Conservation (phyloP, 2,113 vertebrate genomes). For the Actenoides hombroni region DNA sequence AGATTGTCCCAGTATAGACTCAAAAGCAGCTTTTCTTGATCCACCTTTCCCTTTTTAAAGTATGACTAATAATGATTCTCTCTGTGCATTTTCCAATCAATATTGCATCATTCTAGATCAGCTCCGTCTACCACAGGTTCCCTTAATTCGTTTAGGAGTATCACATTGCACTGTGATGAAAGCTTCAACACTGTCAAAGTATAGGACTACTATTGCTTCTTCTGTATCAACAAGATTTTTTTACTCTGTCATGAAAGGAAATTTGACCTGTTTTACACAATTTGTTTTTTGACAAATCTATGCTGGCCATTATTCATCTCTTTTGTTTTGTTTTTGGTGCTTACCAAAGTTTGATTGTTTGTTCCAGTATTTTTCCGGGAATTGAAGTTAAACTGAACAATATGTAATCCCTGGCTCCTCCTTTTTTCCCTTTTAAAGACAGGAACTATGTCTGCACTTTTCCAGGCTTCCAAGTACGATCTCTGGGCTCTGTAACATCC, state of each 20-base stretch:
- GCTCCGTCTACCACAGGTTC: background rate
- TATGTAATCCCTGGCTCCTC: conserved; percentile 52
- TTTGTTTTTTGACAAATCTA: conserved; percentile 30
- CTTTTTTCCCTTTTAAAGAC: conserved; percentile 61
- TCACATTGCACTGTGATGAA: background rate
- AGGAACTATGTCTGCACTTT: conserved; percentile 47
- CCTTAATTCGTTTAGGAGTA: background rate
- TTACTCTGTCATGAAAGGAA: conserved; percentile 7
- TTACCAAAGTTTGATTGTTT: conserved; percentile 59
- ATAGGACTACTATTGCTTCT: background rate
- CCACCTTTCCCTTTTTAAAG: background rate
- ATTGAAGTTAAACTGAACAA: conserved; percentile 64
- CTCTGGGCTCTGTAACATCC: background rate
- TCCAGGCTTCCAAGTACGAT: conserved; percentile 6
- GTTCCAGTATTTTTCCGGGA: conserved; percentile 65
- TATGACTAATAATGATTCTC: background rate
- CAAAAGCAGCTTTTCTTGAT: background rate
- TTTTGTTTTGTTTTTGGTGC: conserved; percentile 51
- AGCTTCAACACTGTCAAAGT: background rate
- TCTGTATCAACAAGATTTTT: background rate
- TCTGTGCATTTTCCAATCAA: background rate
- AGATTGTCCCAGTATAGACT: background rate
- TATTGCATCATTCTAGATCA: background rate
- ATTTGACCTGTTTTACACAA: background rate
- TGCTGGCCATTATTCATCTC: conserved; percentile 29